Conservation (phyloP, 2,888 invertebrate species). For the Tiliacea citrago region DNA sequence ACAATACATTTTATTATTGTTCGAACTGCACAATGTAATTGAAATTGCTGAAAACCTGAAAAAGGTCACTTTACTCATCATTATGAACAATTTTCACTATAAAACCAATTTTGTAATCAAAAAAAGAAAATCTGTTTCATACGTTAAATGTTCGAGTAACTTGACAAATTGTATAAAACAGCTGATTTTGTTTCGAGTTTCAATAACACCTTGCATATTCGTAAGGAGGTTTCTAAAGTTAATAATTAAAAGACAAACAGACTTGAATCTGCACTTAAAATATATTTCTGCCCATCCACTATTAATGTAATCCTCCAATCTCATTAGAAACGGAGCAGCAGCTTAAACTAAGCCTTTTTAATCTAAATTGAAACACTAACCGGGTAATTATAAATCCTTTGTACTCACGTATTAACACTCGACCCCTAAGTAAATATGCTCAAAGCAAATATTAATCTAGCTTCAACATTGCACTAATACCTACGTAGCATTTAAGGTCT, state of each 20-base stretch:
- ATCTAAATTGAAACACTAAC: slow-evolving; percentile 38
- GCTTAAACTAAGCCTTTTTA: slow-evolving; percentile 37
- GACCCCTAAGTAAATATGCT: slow-evolving; percentile 42
- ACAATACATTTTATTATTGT: background rate
- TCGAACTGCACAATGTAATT: background rate
- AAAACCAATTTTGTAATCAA: background rate
- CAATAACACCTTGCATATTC: background rate
- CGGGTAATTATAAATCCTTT: slow-evolving; percentile 35
- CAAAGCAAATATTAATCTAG: slow-evolving; percentile 53
- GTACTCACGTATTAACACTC: slow-evolving; percentile 39
- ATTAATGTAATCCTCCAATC: slow-evolving; percentile 4
- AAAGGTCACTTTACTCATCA: background rate
- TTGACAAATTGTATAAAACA: background rate
- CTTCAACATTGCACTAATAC: slow-evolving; percentile 43
- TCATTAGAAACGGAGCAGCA: slow-evolving; percentile 22
- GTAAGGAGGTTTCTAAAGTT: background rate
- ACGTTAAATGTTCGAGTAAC: background rate
- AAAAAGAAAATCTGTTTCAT: background rate
- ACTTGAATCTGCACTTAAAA: background rate
- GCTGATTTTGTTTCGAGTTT: background rate
- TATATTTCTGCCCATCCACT: background rate
- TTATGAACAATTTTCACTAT: background rate
- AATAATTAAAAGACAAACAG: background rate
- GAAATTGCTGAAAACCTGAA: background rate
- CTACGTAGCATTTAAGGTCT: slow-evolving; percentile 38